Evolutionary conservation across 2,888 invertebrate genomes (phyloP).

Genomic region (Metallyticus violacea): DNA sequence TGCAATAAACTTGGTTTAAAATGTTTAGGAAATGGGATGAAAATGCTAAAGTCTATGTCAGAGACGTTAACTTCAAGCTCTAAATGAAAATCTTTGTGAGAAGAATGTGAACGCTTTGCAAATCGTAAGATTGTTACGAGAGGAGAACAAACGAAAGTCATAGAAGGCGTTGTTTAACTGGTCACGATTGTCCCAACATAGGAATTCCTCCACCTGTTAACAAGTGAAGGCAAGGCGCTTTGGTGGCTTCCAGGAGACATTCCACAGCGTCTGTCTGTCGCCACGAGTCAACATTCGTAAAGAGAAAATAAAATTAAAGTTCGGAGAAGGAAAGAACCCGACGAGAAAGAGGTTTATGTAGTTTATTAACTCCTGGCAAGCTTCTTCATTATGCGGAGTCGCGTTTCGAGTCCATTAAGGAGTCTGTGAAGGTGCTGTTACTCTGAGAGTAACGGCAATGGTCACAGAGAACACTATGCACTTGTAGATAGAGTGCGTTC

Average conservation of each 20-base stretch:
- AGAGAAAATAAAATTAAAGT: conserved; percentile 1
- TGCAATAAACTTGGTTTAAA: no score
- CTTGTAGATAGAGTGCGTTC: no score
- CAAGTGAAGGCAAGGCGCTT: neutral
- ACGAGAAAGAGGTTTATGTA: neutral
- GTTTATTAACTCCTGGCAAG: neutral
- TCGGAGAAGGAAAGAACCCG: conserved; percentile 10
- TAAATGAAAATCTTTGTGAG: no score
- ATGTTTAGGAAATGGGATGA: no score
- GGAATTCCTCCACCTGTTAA: neutral
- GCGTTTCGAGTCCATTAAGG: neutral
- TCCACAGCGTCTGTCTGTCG: neutral
- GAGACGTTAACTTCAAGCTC: no score
- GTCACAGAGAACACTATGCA: neutral
- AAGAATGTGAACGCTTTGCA: no score
- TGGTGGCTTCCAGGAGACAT: neutral
- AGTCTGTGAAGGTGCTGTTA: neutral
- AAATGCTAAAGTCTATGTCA: no score
- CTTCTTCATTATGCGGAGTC: neutral
- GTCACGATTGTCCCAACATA: neutral
- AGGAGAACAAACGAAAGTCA: neutral
- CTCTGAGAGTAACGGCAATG: no score
- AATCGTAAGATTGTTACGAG: no score
- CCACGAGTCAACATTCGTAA: conserved; percentile 12
- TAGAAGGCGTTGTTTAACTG: neutral